Percentiles rank a stretch among this genome's conserved stretches.
phyloP scores from a whole-genome alignment of 92 coral and sea anemone genomes.

The Anthopleura xanthogrammica region DNA sequence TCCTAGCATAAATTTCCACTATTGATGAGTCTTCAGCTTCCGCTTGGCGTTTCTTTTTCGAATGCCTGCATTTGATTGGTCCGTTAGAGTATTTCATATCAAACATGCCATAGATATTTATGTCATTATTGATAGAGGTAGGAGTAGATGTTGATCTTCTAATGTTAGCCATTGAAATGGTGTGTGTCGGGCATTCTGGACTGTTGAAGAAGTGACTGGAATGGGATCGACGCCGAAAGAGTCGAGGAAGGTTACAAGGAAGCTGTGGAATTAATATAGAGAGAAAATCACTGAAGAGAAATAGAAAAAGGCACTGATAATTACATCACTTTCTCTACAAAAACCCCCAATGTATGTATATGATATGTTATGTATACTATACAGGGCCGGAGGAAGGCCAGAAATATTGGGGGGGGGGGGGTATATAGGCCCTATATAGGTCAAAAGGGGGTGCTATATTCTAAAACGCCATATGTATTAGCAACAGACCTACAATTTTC shows the following conservation, averaged over 20 bases:
- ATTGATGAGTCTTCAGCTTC: constrained; percentile 13
- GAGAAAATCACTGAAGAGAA: neutral
- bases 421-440: too few species aligned
- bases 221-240: neutral
- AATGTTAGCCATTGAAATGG: neutral
- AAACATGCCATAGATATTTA: constrained; percentile 10
- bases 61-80: constrained; percentile 1
- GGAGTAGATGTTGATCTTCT: neutral
- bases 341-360: too few species aligned
- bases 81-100: neutral
- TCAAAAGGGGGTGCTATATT: too few species aligned
- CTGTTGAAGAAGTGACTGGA: neutral
- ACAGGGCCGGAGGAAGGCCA: too few species aligned
- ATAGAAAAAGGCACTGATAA: neutral
- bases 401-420: too few species aligned
- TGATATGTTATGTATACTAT: too few species aligned
- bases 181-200: neutral
- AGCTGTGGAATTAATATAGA: neutral
- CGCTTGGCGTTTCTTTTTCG: constrained; percentile 4
- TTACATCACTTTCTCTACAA: too few species aligned
- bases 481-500: too few species aligned
- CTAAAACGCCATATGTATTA: too few species aligned
- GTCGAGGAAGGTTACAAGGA: neutral
- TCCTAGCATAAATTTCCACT: constrained; percentile 54
- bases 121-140: neutral